Percentiles rank a stretch among this genome's conserved stretches.
Evolutionary conservation across 37 sponge, comb jelly and placozoan genomes (phyloP).

Genomic region (Spongia lamella): DNA sequence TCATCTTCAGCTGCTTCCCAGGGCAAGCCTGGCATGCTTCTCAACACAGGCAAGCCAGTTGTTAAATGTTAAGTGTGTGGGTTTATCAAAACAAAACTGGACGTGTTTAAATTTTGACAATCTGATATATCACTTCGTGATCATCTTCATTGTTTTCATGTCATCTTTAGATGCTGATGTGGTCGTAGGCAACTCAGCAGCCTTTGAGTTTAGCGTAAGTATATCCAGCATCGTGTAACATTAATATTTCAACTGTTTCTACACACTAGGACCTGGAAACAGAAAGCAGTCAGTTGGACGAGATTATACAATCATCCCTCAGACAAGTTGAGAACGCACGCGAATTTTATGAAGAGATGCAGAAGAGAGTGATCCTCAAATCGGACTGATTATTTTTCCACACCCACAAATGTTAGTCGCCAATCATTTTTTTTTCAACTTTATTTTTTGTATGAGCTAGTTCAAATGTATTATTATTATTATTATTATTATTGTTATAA

Average conservation of each 20-base stretch:
- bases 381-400: too few relatives aligned
- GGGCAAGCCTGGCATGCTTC: too few relatives aligned
- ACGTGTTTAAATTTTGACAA: too few relatives aligned
- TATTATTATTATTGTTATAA: too few relatives aligned
- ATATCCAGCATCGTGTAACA: background rate
- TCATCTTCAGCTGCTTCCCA: too few relatives aligned
- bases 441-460: too few relatives aligned
- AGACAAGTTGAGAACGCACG: constrained; percentile 75
- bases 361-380: constrained; percentile 25
- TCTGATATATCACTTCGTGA: too few relatives aligned
- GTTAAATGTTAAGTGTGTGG: background rate
- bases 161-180: constrained; percentile 2
- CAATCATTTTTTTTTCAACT: too few relatives aligned
- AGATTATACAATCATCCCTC: constrained; percentile 75
- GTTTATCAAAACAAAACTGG: too few relatives aligned
- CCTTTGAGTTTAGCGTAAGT: constrained; percentile 28
- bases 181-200: constrained; percentile 38
- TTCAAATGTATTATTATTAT: too few relatives aligned
- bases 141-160: too few relatives aligned
- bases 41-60: background rate
- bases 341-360: constrained; percentile 80
- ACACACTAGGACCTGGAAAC: constrained; percentile 1
- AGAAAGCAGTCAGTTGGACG: constrained; percentile 59
- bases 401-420: too few relatives aligned
- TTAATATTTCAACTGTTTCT: background rate